Evolutionary conservation across 2,888 invertebrate species (phyloP).

Genomic region (Melieria picta): DNA sequence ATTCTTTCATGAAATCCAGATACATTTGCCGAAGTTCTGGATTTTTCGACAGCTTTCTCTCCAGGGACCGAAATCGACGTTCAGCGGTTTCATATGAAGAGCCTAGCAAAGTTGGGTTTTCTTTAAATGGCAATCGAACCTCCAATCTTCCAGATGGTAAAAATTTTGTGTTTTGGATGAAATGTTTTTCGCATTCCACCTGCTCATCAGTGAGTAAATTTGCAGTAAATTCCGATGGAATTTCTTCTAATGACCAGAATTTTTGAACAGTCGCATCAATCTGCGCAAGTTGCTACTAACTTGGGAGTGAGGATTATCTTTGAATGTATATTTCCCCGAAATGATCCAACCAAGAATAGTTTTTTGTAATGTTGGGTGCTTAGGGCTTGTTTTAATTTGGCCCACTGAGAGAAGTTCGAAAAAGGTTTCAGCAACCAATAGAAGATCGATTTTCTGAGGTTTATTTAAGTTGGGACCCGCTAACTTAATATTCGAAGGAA

Average conservation of each 20-base stretch:
- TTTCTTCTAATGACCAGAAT: no score
- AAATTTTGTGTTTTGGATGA: no score
- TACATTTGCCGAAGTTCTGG: slow-evolving; percentile 9
- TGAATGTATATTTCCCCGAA: slow-evolving; percentile 18
- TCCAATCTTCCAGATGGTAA: not conserved
- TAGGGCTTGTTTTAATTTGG: slow-evolving; percentile 22
- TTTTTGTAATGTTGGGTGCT: slow-evolving; percentile 23
- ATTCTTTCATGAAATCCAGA: no score
- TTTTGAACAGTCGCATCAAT: no score
- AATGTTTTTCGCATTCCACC: no score
- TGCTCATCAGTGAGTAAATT: no score
- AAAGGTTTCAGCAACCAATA: slow-evolving; percentile 31
- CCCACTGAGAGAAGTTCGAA: slow-evolving; percentile 26
- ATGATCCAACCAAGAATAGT: slow-evolving; percentile 34
- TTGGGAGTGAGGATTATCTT: no score
- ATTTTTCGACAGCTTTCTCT: slow-evolving; percentile 26
- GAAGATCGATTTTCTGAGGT: slow-evolving; percentile 26
- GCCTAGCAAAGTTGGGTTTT: not conserved
- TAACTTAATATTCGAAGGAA: slow-evolving; percentile 23
- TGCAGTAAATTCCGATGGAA: no score
- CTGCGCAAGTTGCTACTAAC: no score
- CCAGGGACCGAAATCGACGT: not conserved
- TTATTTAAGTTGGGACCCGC: slow-evolving; percentile 32
- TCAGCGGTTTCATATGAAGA: not conserved
- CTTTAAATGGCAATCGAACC: not conserved